Conservation (phyloP, 2,888 invertebrate species). For the Pterobdella sp. region DNA sequence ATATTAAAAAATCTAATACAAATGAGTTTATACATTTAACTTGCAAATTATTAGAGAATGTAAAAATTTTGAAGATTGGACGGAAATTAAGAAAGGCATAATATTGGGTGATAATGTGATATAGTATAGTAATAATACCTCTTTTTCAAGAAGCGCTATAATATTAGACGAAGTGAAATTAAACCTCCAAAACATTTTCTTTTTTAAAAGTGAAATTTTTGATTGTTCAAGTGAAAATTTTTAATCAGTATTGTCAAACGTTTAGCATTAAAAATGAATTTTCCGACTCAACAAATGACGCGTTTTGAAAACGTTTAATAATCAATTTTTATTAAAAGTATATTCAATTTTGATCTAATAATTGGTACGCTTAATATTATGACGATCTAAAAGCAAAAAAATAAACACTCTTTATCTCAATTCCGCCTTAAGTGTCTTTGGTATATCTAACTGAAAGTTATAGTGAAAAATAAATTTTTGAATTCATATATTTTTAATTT, state of each 20-base stretch:
- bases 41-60: not conserved
- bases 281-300: conserved; percentile 13
- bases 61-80: not conserved
- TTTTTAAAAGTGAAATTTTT: not conserved
- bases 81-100: not conserved
- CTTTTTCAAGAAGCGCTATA: conserved; percentile 68
- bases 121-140: conserved; percentile 52
- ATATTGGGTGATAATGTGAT: not conserved
- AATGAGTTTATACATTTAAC: not conserved
- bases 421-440: conserved; percentile 6
- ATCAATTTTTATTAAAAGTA: not conserved
- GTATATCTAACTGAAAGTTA: not conserved
- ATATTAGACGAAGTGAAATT: conserved; percentile 68
- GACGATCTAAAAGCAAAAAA: not conserved
- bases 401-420: not conserved
- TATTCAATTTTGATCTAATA: not conserved
- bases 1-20: not conserved
- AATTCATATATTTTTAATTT: not conserved
- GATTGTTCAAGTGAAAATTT: not conserved
- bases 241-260: not conserved
- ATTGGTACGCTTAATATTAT: not conserved
- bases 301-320: not conserved
- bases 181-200: conserved; percentile 71
- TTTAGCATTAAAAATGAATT: not conserved
- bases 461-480: not conserved